Evolutionary conservation across 1,140 invertebrate genomes (phyloP), one percentile per base, ranked within the genome.

Genomic region (Pentalonia nigronervosa): DNA sequence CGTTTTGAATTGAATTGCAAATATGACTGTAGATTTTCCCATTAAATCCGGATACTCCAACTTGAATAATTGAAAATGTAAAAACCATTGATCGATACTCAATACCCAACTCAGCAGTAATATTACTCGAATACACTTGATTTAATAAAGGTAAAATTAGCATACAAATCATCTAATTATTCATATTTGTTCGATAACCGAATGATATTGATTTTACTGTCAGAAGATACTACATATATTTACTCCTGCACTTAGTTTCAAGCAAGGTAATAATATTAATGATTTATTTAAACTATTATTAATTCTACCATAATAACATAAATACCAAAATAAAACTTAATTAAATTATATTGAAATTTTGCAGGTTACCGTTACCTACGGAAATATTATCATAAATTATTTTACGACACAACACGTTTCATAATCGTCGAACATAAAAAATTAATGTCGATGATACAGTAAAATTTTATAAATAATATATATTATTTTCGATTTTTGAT

Each of bases 151-250:
- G 17, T 45, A 48, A 11, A 48, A 88, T 48, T 87, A 47, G 11
- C 45, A 87, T 87, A 87, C 9, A 86, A 45, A 48, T 48, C 14
- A 8, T 48, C 11, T 88, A 88, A 48, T 88, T 88, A 88, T 34
- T 48, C 47, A 88, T 88, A 88, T 48, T 48, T 47, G 17, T 34
- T 21, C 6, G 7, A 88, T 48, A 48, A 87, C 47, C n/a, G 20
- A 87, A 87, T 48, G 17, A 20, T 88, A 88, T 88, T 48, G 47
- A 88, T 88, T 48, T 88, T 88, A 48, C 86, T 34, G 47, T 50
- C 86, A 50, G 4, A 23, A 88, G 30, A n/a, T 11, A 17, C 60
- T 76, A 14, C n/a, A 76, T 17, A 76, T 17, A 76, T 76, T 53
- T 7, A 76, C 17, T 76, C 7, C 14, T 11, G 4, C 4, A 30